phyloP scores from a whole-genome alignment of 2,888 invertebrate genomes.

The Synergus laeviventris region DNA sequence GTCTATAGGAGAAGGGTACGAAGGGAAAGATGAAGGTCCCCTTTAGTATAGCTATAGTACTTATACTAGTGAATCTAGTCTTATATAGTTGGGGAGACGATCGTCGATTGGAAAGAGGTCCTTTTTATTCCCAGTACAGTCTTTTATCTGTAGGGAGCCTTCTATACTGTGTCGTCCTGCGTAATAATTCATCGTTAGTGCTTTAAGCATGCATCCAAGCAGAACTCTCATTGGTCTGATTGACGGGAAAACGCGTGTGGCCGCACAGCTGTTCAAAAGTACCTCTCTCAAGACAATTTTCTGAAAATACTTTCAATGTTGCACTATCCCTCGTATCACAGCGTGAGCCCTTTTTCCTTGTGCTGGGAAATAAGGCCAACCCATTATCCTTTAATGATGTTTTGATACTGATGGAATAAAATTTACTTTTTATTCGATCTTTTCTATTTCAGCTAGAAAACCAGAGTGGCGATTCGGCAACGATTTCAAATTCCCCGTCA shows the following conservation, averaged over 20 bases:
- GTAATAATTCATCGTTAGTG: conserved; percentile 30
- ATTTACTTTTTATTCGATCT: too few relatives aligned
- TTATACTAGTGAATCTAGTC: not conserved
- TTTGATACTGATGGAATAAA: too few relatives aligned
- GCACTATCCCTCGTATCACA: too few relatives aligned
- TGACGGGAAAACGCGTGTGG: conserved; percentile 32
- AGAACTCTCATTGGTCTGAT: conserved; percentile 34
- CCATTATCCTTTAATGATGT: too few relatives aligned
- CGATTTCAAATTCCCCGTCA: too few relatives aligned
- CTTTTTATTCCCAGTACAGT: not conserved
- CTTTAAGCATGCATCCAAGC: not conserved
- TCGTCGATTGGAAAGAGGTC: conserved; percentile 31
- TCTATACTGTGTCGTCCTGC: conserved; percentile 6
- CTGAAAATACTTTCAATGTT: conserved; percentile 23
- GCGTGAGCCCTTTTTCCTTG: not conserved
- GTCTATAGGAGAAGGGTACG: not conserved
- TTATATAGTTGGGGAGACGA: not conserved
- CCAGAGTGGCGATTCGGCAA: too few relatives aligned
- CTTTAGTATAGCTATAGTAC: not conserved
- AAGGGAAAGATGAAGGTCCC: conserved; percentile 21
- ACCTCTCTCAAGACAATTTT: conserved; percentile 6
- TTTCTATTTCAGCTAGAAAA: too few relatives aligned
- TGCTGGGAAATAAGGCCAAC: too few relatives aligned
- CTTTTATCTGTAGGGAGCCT: conserved; percentile 30
- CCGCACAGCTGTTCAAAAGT: conserved; percentile 22